Evolutionary conservation across 2,797 vertebrate genomes (phyloP).

Genomic region (Tiaroga cobitis): DNA sequence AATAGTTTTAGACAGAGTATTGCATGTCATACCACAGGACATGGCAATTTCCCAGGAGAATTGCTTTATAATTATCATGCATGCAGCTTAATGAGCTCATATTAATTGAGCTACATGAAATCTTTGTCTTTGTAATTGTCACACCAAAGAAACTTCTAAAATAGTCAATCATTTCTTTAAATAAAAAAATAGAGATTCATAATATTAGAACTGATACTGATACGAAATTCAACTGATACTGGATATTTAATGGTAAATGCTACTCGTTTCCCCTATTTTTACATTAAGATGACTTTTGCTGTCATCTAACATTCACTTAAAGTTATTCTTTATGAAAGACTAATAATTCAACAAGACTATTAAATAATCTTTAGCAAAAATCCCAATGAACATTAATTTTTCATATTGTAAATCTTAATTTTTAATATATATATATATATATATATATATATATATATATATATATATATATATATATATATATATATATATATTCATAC

Average conservation of each 20-base stretch:
- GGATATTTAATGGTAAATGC: background rate
- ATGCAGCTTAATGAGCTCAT: background rate
- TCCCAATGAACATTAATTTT: background rate
- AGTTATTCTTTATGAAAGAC: background rate
- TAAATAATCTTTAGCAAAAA: background rate
- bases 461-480: no score
- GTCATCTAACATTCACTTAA: background rate
- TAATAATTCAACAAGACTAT: background rate
- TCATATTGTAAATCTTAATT: background rate
- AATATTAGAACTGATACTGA: background rate
- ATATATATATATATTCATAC: background rate
- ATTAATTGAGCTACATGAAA: background rate
- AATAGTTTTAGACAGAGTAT: background rate
- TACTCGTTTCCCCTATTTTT: background rate
- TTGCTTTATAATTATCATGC: background rate
- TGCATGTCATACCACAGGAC: background rate
- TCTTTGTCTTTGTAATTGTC: background rate
- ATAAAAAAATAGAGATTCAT: accelerated
- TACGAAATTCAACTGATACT: background rate
- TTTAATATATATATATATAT: no score
- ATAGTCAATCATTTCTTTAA: background rate
- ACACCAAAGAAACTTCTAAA: background rate
- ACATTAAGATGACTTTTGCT: background rate
- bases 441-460: no score
- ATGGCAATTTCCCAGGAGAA: background rate